These are phyloP conservation scores for Barnardius zonarius DNA, from an alignment of 2,113 vertebrate species.

Conservation along the genomic window DNA sequence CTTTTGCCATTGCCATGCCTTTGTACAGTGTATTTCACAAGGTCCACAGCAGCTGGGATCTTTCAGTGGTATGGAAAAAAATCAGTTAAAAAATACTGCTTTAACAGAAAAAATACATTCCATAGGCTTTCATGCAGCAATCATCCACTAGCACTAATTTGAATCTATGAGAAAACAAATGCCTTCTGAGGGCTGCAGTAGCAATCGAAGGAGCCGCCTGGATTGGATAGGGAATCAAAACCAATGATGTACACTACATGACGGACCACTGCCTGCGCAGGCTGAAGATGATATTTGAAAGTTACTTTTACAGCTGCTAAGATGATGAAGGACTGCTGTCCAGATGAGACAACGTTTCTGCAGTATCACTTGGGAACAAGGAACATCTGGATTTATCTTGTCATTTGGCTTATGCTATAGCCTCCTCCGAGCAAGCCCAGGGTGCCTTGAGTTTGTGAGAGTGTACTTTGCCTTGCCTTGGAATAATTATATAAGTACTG, in stretches of 20 bases:
- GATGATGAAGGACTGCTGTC: not conserved
- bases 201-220: not conserved
- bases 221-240: not conserved
- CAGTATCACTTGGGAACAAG: not conserved
- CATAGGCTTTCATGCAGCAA: not conserved
- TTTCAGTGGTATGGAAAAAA: not conserved
- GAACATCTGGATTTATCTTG: not conserved
- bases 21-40: not conserved
- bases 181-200: not conserved
- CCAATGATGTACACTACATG: fast-evolving
- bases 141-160: not conserved
- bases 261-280: not conserved
- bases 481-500: not conserved
- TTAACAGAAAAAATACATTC: not conserved
- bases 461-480: not conserved
- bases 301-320: not conserved
- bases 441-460: not conserved
- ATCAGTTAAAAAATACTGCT: not conserved
- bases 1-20: not conserved
- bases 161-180: constrained; percentile 2
- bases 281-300: not conserved
- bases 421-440: not conserved
- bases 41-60: not conserved
- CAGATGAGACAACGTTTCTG: not conserved
- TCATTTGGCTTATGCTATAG: not conserved